Evolutionary conservation across 2,113 vertebrate species (phyloP).

Genomic region (Carassius auratus): DNA sequence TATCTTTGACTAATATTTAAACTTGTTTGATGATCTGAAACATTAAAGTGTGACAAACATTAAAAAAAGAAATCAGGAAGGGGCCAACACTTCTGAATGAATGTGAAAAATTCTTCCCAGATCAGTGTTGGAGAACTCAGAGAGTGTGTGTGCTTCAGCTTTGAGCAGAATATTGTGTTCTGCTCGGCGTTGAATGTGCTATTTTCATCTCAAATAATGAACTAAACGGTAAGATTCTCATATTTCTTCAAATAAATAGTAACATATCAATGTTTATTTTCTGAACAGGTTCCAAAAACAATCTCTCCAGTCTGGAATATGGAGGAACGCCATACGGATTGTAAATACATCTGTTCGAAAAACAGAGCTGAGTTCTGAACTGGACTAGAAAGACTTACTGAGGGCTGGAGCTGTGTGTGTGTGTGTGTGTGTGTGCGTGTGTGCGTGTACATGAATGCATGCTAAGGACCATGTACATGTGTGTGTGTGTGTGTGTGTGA

Average conservation of each 20-base stretch:
- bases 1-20: too few species aligned
- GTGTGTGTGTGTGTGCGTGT: too few species aligned
- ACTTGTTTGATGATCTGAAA: too few species aligned
- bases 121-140: background rate
- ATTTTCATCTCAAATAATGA: background rate
- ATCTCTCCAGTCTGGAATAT: conserved; percentile 23
- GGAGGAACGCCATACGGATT: conserved; percentile 30
- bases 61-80: too few species aligned
- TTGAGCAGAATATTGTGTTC: background rate
- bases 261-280: background rate
- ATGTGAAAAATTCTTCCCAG: background rate
- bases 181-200: background rate
- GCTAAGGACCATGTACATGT: background rate
- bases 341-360: background rate
- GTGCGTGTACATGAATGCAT: background rate
- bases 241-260: background rate
- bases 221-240: background rate
- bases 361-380: background rate
- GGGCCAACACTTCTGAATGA: background rate
- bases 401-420: background rate
- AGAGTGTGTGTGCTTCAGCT: background rate
- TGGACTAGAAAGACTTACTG: background rate
- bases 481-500: background rate
- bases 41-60: too few species aligned
- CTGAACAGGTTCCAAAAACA: conserved; percentile 4